A percentile compares a stretch with the other conserved stretches of the same genome.
Evolutionary conservation across 2,888 invertebrate species (phyloP).

Genomic region (Minunthozetes semirufus): DNA sequence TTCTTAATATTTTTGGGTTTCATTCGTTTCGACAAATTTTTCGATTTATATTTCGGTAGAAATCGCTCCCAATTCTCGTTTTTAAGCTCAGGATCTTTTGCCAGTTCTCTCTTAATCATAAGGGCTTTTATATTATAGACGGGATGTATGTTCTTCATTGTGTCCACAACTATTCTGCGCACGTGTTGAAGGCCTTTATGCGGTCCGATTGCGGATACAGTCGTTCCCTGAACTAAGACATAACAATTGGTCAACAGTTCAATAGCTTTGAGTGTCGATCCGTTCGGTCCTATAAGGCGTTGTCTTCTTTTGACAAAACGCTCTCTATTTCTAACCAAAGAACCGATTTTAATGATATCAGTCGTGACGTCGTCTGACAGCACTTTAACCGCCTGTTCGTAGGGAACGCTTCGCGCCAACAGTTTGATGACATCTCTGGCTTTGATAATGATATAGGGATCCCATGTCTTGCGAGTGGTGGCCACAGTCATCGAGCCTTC

Average conservation of each 20-base stretch:
- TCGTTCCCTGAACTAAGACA: slow-evolving; percentile 92
- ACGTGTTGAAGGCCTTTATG: slow-evolving; percentile 66
- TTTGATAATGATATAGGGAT: slow-evolving; percentile 93
- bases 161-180: slow-evolving; percentile 83
- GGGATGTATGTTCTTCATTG: slow-evolving; percentile 98
- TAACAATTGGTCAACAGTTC: slow-evolving; percentile 94
- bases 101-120: slow-evolving; percentile 93
- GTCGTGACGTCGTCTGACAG: slow-evolving; percentile 79
- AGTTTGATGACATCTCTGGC: slow-evolving; percentile 92
- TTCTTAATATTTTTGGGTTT: slow-evolving; percentile 68
- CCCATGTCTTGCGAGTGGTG: slow-evolving; percentile 94
- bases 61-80: slow-evolving; percentile 96
- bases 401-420: slow-evolving; percentile 89
- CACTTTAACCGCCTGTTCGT: slow-evolving; percentile 65
- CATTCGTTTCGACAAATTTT: slow-evolving; percentile 80
- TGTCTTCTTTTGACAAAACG: slow-evolving; percentile 91
- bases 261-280: slow-evolving; percentile 57
- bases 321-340: slow-evolving; percentile 78
- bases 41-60: slow-evolving; percentile 82
- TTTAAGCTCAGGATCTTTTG: slow-evolving; percentile 82
- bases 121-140: slow-evolving; percentile 89
- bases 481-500: slow-evolving; percentile 90
- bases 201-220: slow-evolving; percentile 92
- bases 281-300: slow-evolving; percentile 84
- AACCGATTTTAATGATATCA: slow-evolving; percentile 94